Evolutionary conservation across 1,140 invertebrate species (phyloP).

Genomic region (Druon quercuslanigerum): DNA sequence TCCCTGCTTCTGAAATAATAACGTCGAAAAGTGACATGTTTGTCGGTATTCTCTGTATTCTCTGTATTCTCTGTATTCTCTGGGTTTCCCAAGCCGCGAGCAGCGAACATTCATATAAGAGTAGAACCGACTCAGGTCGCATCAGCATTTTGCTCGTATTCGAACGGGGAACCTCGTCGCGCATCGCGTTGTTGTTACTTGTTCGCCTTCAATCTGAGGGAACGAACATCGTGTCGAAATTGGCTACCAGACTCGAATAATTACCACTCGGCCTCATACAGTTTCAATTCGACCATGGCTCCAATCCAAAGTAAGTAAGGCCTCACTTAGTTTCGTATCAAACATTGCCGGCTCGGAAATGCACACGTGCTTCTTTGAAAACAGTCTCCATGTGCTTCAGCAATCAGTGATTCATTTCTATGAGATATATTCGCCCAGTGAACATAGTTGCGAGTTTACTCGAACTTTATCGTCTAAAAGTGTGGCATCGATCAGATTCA

Average conservation of each 20-base stretch:
- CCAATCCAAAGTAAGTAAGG: neutral
- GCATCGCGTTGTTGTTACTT: neutral
- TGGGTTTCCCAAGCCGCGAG: constrained; percentile 8
- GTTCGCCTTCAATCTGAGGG: constrained; percentile 5
- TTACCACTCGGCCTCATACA: neutral
- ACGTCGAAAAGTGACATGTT: neutral
- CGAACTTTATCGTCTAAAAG: neutral
- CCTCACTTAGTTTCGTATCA: neutral
- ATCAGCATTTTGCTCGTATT: constrained; percentile 30
- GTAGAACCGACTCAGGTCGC: constrained; percentile 15
- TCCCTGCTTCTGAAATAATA: constrained; percentile 1
- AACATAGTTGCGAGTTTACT: neutral
- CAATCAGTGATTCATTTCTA: neutral
- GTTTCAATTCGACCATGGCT: constrained; percentile 5
- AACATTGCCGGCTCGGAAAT: neutral
- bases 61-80: neutral
- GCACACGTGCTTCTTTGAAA: neutral
- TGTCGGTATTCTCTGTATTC: neutral
- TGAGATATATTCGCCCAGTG: neutral
- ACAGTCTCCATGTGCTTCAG: neutral
- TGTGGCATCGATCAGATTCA: neutral
- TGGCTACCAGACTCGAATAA: constrained; percentile 14
- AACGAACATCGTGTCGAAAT: constrained; percentile 1
- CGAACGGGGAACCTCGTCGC: constrained; percentile 26
- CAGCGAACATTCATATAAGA: constrained; percentile 28